Evolutionary conservation across 2,888 invertebrate genomes (phyloP).

Genomic region (Melanchra persicariae): DNA sequence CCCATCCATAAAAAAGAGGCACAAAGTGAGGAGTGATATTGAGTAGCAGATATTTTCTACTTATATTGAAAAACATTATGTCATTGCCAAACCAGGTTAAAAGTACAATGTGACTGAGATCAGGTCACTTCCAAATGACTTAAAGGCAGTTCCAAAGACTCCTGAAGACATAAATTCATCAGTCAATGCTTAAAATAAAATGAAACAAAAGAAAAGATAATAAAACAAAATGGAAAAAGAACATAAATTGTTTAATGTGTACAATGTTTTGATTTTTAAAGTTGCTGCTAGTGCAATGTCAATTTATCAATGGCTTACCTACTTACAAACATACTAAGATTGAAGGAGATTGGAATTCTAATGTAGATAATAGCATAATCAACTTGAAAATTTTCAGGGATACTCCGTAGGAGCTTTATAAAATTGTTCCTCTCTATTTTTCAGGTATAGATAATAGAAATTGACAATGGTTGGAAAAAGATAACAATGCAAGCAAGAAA

Average conservation of each 20-base stretch:
- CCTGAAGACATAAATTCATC: neutral
- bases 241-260: constrained; percentile 35
- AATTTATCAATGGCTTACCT: constrained; percentile 40
- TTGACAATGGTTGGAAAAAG: neutral
- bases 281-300: constrained; percentile 22
- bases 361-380: neutral
- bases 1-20: too few species aligned
- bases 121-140: constrained; percentile 43
- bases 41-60: neutral
- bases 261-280: constrained; percentile 47
- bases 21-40: neutral
- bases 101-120: constrained; percentile 31
- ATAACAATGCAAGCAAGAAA: neutral
- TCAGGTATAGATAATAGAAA: too few species aligned
- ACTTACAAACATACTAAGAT: neutral
- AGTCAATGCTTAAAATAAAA: constrained; percentile 5
- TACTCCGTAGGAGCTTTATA: too few species aligned
- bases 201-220: neutral
- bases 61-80: neutral
- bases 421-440: neutral
- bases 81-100: constrained; percentile 26
- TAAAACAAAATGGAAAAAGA: neutral
- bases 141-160: neutral
- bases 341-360: constrained; percentile 2
- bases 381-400: neutral